Percentiles rank a stretch among this genome's conserved stretches.
Conservation (phyloP, 2,888 invertebrate genomes). For the Dichetophora obliterata region DNA sequence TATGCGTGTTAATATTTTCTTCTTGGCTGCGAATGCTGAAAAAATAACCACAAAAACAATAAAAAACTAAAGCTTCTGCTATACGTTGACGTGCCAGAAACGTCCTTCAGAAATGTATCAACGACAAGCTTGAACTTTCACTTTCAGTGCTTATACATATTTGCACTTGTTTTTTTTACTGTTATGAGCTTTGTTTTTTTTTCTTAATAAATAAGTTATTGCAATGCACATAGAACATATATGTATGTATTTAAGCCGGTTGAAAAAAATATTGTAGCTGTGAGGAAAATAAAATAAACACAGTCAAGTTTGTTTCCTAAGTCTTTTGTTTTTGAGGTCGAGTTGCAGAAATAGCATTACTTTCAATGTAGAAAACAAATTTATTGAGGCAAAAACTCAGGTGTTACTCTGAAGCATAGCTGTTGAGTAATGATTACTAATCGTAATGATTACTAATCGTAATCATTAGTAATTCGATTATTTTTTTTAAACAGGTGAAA, state of each 20-base stretch:
- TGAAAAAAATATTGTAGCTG: background rate
- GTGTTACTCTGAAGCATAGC: too few species aligned
- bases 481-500: too few species aligned
- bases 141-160: slow-evolving; percentile 7
- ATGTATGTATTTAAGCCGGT: slow-evolving; percentile 2
- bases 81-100: background rate
- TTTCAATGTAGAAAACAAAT: too few species aligned
- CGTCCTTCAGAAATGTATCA: slow-evolving; percentile 26
- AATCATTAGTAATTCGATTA: too few species aligned
- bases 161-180: slow-evolving; percentile 26
- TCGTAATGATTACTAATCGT: too few species aligned
- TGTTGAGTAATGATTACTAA: too few species aligned
- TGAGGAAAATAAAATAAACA: background rate
- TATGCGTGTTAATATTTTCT: slow-evolving; percentile 32
- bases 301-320: slow-evolving; percentile 14
- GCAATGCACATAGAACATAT: too few species aligned
- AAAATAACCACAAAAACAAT: background rate
- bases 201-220: background rate
- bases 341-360: background rate
- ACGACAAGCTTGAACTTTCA: slow-evolving; percentile 26
- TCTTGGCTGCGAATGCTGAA: background rate
- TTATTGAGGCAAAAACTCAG: too few species aligned
- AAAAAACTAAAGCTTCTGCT: background rate
- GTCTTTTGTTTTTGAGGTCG: slow-evolving; percentile 8
- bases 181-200: background rate